Evolutionary conservation across 2,888 invertebrate genomes (phyloP).

Genomic region (Dryococelus australis): DNA sequence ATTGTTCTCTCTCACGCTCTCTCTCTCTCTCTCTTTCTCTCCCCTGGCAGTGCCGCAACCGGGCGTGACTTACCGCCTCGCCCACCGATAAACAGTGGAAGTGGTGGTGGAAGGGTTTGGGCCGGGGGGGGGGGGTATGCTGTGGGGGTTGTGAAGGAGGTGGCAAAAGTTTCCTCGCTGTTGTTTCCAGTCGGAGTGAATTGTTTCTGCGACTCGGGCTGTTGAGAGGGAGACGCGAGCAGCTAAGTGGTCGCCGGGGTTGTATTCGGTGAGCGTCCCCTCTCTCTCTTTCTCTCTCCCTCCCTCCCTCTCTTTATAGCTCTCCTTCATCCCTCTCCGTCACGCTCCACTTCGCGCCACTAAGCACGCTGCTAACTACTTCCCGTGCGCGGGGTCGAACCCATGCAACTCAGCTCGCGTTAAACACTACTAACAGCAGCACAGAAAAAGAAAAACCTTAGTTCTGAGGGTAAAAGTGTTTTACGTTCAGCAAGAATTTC

Average conservation of each 20-base stretch:
- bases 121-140: too few species aligned
- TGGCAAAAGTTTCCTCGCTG: background rate
- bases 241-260: background rate
- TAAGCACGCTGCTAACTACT: too few species aligned
- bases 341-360: too few species aligned
- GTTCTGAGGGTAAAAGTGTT: too few species aligned
- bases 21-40: background rate
- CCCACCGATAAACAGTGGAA: background rate
- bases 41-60: background rate
- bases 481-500: too few species aligned
- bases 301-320: too few species aligned
- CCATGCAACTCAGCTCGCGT: too few species aligned
- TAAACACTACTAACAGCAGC: too few species aligned
- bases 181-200: background rate
- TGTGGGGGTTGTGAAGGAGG: background rate
- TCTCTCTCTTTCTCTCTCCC: background rate
- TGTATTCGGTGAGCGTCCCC: background rate
- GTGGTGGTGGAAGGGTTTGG: background rate
- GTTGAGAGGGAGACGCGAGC: background rate
- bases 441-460: too few species aligned
- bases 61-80: too few species aligned
- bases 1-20: background rate
- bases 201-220: slow-evolving; percentile 2
- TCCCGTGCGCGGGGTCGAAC: too few species aligned
- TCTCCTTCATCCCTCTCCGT: too few species aligned